phyloP scores from a whole-genome alignment of 2,888 invertebrate species.

The Electrophaes corylata region DNA sequence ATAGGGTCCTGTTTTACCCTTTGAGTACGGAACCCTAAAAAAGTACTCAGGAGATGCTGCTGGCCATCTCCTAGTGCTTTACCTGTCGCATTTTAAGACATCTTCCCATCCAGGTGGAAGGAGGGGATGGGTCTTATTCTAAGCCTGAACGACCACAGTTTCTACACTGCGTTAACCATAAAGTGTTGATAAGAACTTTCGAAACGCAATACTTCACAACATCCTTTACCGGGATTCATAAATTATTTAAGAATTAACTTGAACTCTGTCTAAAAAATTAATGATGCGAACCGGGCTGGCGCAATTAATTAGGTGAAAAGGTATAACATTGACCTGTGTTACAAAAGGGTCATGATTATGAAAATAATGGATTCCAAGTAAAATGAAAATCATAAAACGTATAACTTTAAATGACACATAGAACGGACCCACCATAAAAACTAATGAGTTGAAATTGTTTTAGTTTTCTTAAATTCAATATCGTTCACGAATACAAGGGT shows the following conservation, averaged over 20 bases:
- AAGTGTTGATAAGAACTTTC: neutral
- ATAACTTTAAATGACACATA: conserved; percentile 37
- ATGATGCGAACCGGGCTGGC: neutral
- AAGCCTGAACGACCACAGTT: too few relatives aligned
- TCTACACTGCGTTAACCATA: too few relatives aligned
- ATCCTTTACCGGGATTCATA: neutral
- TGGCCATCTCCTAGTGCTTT: too few relatives aligned
- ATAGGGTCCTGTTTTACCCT: too few relatives aligned
- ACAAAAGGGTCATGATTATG: conserved; percentile 20
- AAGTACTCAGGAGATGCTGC: too few relatives aligned
- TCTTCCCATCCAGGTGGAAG: too few relatives aligned
- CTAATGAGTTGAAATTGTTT: conserved; percentile 42
- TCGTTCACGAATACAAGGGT: conserved; percentile 30
- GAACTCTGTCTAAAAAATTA: neutral
- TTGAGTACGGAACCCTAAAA: too few relatives aligned
- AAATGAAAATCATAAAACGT: conserved; percentile 33
- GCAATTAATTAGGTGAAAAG: neutral
- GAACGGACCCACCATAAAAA: conserved; percentile 34
- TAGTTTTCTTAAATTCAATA: conserved; percentile 35
- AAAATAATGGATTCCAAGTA: conserved; percentile 29
- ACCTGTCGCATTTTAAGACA: too few relatives aligned
- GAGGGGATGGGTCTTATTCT: too few relatives aligned
- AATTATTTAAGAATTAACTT: neutral
- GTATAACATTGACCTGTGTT: conserved; percentile 10
- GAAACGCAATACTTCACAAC: neutral